Percentiles rank a stretch among this genome's conserved stretches.
Conservation (phyloP, 2,113 vertebrate genomes). For the Carassius auratus region DNA sequence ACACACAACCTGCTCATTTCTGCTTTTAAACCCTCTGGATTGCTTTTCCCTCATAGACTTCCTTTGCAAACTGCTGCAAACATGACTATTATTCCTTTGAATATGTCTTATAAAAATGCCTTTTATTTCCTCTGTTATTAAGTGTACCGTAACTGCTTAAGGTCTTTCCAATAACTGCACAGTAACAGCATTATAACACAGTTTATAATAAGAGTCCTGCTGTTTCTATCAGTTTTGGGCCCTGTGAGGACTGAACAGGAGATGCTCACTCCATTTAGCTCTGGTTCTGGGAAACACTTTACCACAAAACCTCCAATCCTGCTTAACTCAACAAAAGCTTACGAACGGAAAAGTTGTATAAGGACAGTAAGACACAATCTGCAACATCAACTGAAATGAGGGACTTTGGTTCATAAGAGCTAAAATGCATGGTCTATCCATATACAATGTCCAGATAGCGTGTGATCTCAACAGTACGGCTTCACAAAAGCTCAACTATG, state of each 20-base stretch:
- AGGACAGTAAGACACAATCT: slow-evolving; percentile 8
- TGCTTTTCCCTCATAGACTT: no score
- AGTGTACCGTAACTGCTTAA: no score
- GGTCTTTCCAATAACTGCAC: no score
- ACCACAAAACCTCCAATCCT: background rate
- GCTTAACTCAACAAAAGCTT: background rate
- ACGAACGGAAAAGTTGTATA: background rate
- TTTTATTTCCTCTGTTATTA: no score
- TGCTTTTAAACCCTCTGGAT: background rate
- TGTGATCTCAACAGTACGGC: background rate
- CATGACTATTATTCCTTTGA: no score
- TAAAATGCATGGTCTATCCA: background rate
- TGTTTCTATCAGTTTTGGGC: background rate
- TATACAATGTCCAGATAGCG: background rate
- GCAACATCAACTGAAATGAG: background rate
- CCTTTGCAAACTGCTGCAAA: background rate
- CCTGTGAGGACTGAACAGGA: background rate
- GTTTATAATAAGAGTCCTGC: background rate
- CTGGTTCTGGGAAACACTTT: background rate
- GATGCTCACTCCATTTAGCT: background rate
- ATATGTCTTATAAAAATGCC: no score
- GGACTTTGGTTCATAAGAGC: background rate
- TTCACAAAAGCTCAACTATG: slow-evolving; percentile 29
- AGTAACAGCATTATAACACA: no score
- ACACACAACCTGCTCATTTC: background rate